Evolutionary conservation across 2,797 vertebrate species (phyloP).

Genomic region (Poeciliopsis gracilis): DNA sequence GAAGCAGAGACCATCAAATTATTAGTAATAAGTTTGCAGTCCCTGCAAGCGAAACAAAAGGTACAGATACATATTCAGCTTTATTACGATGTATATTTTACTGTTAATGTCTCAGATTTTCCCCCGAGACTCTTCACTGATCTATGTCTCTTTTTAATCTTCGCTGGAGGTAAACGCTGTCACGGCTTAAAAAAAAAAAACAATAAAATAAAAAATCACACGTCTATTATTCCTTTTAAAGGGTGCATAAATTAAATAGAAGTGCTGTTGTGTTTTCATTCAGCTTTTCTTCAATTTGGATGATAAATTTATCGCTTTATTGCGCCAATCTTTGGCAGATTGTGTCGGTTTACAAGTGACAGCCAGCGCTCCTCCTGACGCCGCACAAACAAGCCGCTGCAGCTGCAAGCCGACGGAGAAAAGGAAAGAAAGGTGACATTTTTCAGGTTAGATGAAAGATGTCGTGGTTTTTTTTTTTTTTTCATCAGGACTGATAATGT

Average conservation of each 20-base stretch:
- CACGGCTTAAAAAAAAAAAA: constrained; percentile 51
- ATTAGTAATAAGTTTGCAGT: constrained; percentile 3
- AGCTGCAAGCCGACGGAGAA: constrained; percentile 33
- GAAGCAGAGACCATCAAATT: background rate
- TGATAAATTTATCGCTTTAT: background rate
- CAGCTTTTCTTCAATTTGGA: background rate
- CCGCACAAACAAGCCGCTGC: constrained; percentile 38
- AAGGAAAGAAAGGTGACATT: constrained; percentile 61
- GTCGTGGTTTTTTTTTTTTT: constrained; percentile 25
- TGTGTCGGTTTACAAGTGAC: constrained; percentile 4
- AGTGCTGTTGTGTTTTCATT: constrained; percentile 43
- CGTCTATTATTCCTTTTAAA: constrained; percentile 54
- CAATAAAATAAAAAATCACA: constrained; percentile 29
- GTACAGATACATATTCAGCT: constrained; percentile 19
- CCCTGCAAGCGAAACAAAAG: background rate
- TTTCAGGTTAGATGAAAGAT: constrained; percentile 69
- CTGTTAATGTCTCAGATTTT: constrained; percentile 59
- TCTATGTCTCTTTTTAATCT: constrained; percentile 66
- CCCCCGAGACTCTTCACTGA: constrained; percentile 64
- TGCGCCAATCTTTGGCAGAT: constrained; percentile 2
- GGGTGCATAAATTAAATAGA: constrained; percentile 53
- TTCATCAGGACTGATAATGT: constrained; percentile 72
- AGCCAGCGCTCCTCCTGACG: constrained; percentile 20
- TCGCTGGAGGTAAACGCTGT: constrained; percentile 61
- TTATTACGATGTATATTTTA: constrained; percentile 44